phyloP scores from a whole-genome alignment of 2,888 invertebrate species.

The Andrena hattorfiana region DNA sequence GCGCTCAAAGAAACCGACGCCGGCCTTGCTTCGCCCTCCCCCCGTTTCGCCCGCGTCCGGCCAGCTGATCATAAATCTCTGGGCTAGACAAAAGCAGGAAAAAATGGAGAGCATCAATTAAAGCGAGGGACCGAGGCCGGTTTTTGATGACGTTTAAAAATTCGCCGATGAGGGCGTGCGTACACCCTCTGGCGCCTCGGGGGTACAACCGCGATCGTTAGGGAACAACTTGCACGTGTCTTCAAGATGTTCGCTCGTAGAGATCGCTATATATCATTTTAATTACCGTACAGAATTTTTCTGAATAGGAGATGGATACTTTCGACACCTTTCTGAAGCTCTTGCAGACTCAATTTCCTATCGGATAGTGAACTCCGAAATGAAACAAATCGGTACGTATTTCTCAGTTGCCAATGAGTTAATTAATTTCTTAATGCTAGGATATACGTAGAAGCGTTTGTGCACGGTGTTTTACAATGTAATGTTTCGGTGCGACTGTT shows the following conservation, averaged over 20 bases:
- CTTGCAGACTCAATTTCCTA: not conserved
- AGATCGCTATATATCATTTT: slow-evolving; percentile 53
- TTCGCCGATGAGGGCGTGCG: slow-evolving; percentile 64
- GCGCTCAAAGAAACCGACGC: slow-evolving; percentile 77
- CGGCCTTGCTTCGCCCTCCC: slow-evolving; percentile 44
- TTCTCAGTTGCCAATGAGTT: not conserved
- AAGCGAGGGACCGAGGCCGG: slow-evolving; percentile 44
- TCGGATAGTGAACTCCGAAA: no score
- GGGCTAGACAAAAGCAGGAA: slow-evolving; percentile 79
- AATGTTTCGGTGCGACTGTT: not conserved
- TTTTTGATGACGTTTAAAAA: slow-evolving; percentile 70
- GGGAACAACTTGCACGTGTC: slow-evolving; percentile 61
- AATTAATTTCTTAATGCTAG: slow-evolving; percentile 11
- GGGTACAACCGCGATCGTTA: slow-evolving; percentile 55
- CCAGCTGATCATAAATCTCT: slow-evolving; percentile 79
- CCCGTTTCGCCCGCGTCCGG: slow-evolving; percentile 55
- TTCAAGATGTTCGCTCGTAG: slow-evolving; percentile 61
- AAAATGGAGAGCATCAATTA: slow-evolving; percentile 81
- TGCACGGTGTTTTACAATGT: not conserved
- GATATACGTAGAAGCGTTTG: not conserved
- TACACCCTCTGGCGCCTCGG: slow-evolving; percentile 46
- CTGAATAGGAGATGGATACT: slow-evolving; percentile 13
- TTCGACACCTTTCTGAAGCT: slow-evolving; percentile 11
- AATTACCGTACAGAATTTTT: slow-evolving; percentile 39
- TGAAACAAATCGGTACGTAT: slow-evolving; percentile 19